Evolutionary conservation across 2,797 vertebrate genomes (phyloP).

Genomic region (Epinephelus coioides): DNA sequence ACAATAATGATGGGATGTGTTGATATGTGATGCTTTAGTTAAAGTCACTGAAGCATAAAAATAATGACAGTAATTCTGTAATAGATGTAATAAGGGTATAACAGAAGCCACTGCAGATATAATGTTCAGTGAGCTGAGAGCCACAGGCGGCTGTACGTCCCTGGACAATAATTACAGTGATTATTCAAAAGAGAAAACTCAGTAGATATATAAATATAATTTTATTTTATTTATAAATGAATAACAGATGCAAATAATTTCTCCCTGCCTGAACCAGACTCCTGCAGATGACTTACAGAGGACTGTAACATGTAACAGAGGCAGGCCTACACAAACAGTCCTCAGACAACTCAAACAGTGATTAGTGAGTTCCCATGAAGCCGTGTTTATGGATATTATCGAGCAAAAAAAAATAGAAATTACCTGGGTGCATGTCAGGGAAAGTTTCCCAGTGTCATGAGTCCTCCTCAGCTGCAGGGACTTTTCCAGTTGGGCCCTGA

Average conservation of each 20-base stretch:
- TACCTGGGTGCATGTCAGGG: conserved; percentile 14
- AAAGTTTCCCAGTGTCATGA: conserved; percentile 26
- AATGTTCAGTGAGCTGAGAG: not conserved
- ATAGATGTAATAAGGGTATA: not conserved
- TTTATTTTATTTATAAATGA: not conserved
- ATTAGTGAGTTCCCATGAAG: conserved; percentile 31
- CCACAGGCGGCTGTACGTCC: not conserved
- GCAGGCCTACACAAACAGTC: not conserved
- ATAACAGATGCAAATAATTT: not conserved
- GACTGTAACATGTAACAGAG: not conserved
- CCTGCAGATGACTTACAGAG: not conserved
- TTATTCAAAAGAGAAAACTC: not conserved
- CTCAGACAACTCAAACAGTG: conserved; percentile 19
- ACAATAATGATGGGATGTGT: not conserved
- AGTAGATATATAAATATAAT: not conserved
- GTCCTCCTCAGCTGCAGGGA: conserved; percentile 46
- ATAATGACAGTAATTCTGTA: not conserved
- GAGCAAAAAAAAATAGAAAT: conserved; percentile 44
- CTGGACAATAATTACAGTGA: not conserved
- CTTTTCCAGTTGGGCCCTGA: conserved; percentile 60
- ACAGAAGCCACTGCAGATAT: not conserved
- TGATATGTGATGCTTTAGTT: not conserved
- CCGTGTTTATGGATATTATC: conserved; percentile 27
- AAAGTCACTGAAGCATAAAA: not conserved
- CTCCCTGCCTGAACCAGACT: not conserved